Percentiles rank a stretch among this genome's conserved stretches.
These are phyloP conservation scores for Meteorus cinctellus DNA, from an alignment of 2,888 invertebrate genomes.

Conservation along the genomic window DNA sequence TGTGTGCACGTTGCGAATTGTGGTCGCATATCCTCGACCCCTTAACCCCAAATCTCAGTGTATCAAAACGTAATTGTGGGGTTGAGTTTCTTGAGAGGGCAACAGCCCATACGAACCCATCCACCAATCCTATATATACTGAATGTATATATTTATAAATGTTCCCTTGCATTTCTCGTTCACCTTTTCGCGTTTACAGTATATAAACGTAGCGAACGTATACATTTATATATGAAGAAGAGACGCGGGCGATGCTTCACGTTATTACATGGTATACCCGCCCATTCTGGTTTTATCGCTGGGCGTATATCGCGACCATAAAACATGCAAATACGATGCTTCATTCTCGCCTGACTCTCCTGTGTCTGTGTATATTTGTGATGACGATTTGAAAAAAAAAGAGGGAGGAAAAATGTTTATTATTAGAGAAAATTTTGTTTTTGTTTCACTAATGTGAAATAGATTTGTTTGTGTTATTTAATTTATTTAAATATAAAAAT, in stretches of 20 bases:
- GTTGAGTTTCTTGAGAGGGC: constrained; percentile 22
- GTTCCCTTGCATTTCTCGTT: background rate
- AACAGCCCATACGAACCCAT: background rate
- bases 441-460: background rate
- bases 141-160: background rate
- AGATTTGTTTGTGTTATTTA: background rate
- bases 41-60: constrained; percentile 59
- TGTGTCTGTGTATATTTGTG: background rate
- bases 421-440: background rate
- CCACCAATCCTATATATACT: background rate
- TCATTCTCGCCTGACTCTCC: background rate
- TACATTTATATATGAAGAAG: constrained; percentile 26
- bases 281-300: constrained; percentile 44
- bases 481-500: background rate
- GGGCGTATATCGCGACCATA: constrained; percentile 46
- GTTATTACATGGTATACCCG: constrained; percentile 46
- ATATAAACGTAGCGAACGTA: background rate
- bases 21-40: constrained; percentile 49
- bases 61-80: constrained; percentile 61
- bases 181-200: background rate
- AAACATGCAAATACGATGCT: constrained; percentile 42
- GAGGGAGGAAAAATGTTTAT: background rate
- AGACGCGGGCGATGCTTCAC: constrained; percentile 33
- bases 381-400: background rate
- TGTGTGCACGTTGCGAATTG: constrained; percentile 33